phyloP scores from a whole-genome alignment of 2,888 invertebrate genomes.

The Epirrhoe tristata region DNA sequence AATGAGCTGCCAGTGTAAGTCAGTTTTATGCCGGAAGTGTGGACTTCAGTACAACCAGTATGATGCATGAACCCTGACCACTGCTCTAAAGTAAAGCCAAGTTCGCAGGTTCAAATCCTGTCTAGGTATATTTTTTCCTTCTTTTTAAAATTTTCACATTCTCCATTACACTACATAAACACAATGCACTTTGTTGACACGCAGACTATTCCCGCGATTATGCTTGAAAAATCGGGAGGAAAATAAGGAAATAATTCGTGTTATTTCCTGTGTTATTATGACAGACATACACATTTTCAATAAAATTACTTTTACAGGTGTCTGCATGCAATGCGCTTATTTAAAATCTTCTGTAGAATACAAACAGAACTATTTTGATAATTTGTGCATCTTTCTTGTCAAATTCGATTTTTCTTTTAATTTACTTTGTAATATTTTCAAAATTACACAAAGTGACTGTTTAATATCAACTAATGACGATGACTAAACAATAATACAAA shows the following conservation, averaged over 20 bases:
- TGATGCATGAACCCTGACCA: too few relatives aligned
- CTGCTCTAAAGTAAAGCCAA: too few relatives aligned
- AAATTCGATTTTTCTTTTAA: neutral
- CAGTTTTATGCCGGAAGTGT: conserved; percentile 21
- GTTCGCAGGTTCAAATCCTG: too few relatives aligned
- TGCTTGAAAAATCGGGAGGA: too few relatives aligned
- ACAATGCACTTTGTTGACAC: too few relatives aligned
- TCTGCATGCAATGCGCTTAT: neutral
- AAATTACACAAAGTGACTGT: neutral
- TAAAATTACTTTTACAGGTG: neutral
- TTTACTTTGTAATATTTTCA: neutral
- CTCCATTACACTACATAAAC: too few relatives aligned
- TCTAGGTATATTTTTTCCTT: too few relatives aligned
- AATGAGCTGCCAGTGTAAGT: conserved; percentile 19
- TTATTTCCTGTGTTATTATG: neutral
- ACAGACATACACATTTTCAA: neutral
- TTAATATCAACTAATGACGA: neutral
- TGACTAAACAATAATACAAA: conserved; percentile 3
- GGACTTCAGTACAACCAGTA: neutral
- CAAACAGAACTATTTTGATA: neutral
- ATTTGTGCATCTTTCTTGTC: neutral
- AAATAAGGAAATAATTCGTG: neutral
- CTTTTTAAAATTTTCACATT: too few relatives aligned
- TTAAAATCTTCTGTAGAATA: neutral
- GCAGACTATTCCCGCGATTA: too few relatives aligned